These are phyloP conservation scores for Mylabris sibirica DNA, from an alignment of 2,888 invertebrate species.

Conservation along the genomic window DNA sequence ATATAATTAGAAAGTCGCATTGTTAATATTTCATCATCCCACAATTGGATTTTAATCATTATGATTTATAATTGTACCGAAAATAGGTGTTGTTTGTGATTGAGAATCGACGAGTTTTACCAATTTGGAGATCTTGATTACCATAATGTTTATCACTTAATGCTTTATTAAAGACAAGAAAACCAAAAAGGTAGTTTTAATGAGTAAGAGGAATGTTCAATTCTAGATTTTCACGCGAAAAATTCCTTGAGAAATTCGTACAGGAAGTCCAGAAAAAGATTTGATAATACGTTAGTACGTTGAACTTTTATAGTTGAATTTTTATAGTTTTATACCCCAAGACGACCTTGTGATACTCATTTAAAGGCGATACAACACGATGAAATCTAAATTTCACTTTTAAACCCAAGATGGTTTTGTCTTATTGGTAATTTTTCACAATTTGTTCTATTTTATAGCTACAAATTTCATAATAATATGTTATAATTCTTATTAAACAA, in stretches of 20 bases:
- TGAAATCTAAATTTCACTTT: background rate
- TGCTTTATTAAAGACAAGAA: background rate
- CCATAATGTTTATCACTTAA: background rate
- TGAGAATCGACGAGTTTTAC: background rate
- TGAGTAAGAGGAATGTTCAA: background rate
- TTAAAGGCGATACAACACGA: background rate
- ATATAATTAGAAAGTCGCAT: slow-evolving; percentile 2
- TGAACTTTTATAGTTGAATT: background rate
- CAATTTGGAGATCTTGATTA: background rate
- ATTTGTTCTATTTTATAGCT: too few species aligned
- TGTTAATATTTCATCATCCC: slow-evolving; percentile 2
- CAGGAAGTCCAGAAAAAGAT: background rate
- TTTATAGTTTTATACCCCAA: background rate
- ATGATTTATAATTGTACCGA: background rate
- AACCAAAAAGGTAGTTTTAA: background rate
- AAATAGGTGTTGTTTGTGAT: background rate
- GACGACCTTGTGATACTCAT: background rate
- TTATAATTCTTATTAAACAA: too few species aligned
- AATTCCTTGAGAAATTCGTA: background rate
- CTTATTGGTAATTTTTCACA: too few species aligned
- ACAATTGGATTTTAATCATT: slow-evolving; percentile 3
- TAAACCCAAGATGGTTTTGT: background rate
- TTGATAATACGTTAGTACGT: too few species aligned
- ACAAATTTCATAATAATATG: too few species aligned
- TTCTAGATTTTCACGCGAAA: background rate